Base-by-base conservation (phyloP, 2,797 vertebrate species). In the Chrosomus eos region DNA sequence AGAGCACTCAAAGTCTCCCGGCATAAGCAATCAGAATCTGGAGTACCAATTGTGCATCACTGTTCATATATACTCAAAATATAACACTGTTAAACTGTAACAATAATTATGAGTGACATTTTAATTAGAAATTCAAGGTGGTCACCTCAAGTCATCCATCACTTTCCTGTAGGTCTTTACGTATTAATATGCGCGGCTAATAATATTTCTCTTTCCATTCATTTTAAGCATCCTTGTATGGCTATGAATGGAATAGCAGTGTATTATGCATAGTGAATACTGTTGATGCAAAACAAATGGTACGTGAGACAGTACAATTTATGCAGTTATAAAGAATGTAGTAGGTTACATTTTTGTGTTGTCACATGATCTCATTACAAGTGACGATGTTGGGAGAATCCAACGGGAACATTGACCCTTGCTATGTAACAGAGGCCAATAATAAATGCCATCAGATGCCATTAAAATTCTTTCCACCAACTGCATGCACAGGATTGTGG, bases 11-110 rank as follows among this genome's bases (percentile, higher is more conserved):
- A 18, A 68, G 45, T 58, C 82, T 78, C 82, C 36, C 43, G 64
- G 82, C 82, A 58, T 68, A 84, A 84, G 48, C 64, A 70, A 77
- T 84, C 64, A 84, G 48, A 70, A 84, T 58, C 64, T 60, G 36
- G 51, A 77, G 74, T 77, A 70, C 73, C 64, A 55, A 78, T 84
- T 60, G 38, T 70, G 66, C 66, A 26, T 70, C 64, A 40, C 18
- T 21, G 73, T 53, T 83, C 68, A 68, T 83, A 68, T 83, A 68
- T 77, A 58, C 62, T 83, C 64, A 43, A 68, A 68, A 58, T 33
- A 60, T 33, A 70, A 77, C 75, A 43, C 48, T 45, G 48, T 68
- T 77, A 58, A 77, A 84, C 51, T 68, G 36, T 3, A 76, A 31
- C 45, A 58, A 43, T 83, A 76, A 77, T 83, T 68, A 76, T 76